Percentiles rank a stretch among this genome's conserved stretches.
phyloP scores from a whole-genome alignment of 2,797 vertebrate species.

The Sebastolobus alascanus region DNA sequence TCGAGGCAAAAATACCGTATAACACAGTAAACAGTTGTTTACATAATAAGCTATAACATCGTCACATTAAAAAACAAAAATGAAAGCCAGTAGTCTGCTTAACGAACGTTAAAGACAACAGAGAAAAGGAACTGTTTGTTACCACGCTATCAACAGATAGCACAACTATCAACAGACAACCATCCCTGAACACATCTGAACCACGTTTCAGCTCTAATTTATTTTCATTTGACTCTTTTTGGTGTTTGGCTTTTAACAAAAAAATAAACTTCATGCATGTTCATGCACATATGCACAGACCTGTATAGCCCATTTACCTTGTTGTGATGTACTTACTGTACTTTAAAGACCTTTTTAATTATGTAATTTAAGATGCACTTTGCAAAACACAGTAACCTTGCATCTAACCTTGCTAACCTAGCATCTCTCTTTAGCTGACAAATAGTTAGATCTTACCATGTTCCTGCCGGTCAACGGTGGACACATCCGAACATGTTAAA shows the following conservation, averaged over 20 bases:
- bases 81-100: background rate
- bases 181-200: background rate
- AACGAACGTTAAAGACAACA: background rate
- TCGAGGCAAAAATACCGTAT: background rate
- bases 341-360: background rate
- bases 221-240: accelerated
- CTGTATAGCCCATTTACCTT: background rate
- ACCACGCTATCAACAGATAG: no score
- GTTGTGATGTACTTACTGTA: background rate
- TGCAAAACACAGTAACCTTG: background rate
- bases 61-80: background rate
- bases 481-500: background rate
- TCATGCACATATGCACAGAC: background rate
- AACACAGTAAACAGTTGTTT: background rate
- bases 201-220: background rate
- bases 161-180: background rate
- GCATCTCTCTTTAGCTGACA: background rate
- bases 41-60: no score
- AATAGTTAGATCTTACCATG: conserved; percentile 47
- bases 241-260: background rate
- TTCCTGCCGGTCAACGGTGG: background rate
- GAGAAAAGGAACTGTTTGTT: background rate
- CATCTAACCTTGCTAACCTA: no score
- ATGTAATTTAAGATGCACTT: background rate
- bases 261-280: background rate